Conservation (phyloP, 2,888 invertebrate species). For the Protula sp. region DNA sequence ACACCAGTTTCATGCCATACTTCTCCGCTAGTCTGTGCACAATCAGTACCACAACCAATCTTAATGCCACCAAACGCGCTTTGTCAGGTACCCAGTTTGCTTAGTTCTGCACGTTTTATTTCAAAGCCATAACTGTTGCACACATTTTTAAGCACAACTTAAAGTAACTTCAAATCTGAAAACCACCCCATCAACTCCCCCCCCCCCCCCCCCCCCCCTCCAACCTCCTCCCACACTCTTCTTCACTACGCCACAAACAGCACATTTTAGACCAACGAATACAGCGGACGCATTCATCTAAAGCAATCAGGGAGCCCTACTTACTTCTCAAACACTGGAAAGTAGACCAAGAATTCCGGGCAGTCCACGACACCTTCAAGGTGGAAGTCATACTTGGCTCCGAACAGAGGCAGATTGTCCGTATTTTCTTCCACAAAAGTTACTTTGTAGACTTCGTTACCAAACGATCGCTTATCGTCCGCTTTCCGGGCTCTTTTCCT, state of each 20-base stretch:
- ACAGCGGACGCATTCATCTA: too few relatives aligned
- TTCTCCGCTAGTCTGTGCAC: constrained; percentile 56
- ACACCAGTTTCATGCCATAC: constrained; percentile 56
- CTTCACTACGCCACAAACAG: too few relatives aligned
- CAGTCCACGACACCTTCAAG: constrained; percentile 96
- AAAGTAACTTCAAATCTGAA: background rate
- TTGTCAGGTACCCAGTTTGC: too few relatives aligned
- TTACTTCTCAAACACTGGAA: constrained; percentile 67
- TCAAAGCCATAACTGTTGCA: too few relatives aligned
- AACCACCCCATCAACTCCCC: too few relatives aligned
- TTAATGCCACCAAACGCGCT: too few relatives aligned
- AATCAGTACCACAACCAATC: too few relatives aligned
- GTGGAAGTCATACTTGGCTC: constrained; percentile 91
- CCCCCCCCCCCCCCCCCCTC: too few relatives aligned
- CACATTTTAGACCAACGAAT: too few relatives aligned
- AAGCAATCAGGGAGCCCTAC: too few relatives aligned
- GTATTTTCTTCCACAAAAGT: constrained; percentile 47
- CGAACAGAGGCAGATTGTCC: constrained; percentile 71
- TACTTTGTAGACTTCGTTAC: constrained; percentile 58
- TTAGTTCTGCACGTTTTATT: too few relatives aligned
- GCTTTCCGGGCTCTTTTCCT: too few relatives aligned
- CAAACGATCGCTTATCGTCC: constrained; percentile 40
- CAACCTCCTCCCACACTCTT: background rate
- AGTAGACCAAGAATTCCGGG: constrained; percentile 95
- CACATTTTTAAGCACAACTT: background rate